Conservation (phyloP, 2,888 invertebrate species). For the Bedellia somnulentella region DNA sequence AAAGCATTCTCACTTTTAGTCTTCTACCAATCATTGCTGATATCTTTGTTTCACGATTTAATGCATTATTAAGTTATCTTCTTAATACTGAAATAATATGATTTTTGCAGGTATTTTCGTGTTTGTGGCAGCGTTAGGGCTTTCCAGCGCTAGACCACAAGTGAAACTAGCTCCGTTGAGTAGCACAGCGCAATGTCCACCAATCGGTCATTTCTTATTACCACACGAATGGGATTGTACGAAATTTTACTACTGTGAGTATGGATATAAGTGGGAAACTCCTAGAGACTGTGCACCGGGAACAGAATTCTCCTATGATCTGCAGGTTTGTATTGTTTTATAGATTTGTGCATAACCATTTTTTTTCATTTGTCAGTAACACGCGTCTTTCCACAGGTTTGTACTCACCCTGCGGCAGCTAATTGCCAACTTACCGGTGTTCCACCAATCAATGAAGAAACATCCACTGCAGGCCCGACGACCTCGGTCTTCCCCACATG, state of each 20-base stretch:
- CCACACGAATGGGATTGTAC: conserved; percentile 4
- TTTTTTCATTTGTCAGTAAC: background rate
- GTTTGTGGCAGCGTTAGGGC: background rate
- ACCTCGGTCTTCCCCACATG: conserved; percentile 7
- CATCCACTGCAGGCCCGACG: conserved; percentile 5
- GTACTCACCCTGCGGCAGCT: conserved; percentile 18
- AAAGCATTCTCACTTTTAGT: too few species aligned
- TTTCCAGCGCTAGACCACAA: background rate
- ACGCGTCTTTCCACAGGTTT: conserved; percentile 17
- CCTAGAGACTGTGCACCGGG: conserved; percentile 23
- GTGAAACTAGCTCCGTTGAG: too few species aligned
- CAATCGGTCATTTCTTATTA: conserved; percentile 41
- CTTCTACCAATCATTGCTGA: too few species aligned
- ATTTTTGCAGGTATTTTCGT: too few species aligned
- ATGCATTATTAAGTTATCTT: too few species aligned
- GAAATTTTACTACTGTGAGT: conserved; percentile 24
- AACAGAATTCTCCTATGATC: conserved; percentile 22
- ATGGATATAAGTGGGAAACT: conserved; percentile 19
- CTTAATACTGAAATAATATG: too few species aligned
- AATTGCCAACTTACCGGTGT: conserved; percentile 20
- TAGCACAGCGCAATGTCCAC: conserved; percentile 14
- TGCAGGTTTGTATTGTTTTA: conserved; percentile 30
- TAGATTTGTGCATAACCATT: background rate
- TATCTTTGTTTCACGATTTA: too few species aligned
- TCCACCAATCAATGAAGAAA: background rate